A percentile compares a stretch with the other conserved stretches of the same genome.
Conservation (phyloP, 1,140 invertebrate genomes). For the Caenorhabditis remanei region DNA sequence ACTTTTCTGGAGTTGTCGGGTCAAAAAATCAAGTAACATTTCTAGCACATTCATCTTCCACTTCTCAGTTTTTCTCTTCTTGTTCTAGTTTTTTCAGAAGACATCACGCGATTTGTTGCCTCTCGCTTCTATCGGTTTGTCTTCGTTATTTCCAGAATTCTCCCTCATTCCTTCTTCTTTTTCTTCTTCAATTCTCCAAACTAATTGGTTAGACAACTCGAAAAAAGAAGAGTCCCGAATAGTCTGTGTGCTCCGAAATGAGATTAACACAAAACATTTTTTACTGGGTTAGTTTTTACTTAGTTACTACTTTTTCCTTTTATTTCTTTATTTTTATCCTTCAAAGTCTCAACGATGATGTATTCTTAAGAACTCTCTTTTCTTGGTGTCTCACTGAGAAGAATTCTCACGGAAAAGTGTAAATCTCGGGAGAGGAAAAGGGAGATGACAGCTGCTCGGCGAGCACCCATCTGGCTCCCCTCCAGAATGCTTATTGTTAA, state of each 20-base stretch:
- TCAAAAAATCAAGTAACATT: not conserved
- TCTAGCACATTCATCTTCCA: not conserved
- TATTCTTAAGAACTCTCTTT: not conserved
- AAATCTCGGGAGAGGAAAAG: conserved; percentile 29
- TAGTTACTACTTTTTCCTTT: not conserved
- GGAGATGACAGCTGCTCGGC: conserved; percentile 49
- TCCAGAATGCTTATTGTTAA: conserved; percentile 20
- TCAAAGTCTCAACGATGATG: conserved; percentile 23
- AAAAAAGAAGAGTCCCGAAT: not conserved
- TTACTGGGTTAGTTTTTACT: not conserved
- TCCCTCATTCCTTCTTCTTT: not conserved
- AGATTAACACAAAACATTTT: conserved; percentile 35
- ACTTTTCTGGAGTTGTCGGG: not conserved
- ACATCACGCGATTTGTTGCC: conserved; percentile 30
- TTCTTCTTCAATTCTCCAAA: conserved; percentile 25
- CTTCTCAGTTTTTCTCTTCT: not conserved
- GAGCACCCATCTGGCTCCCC: conserved; percentile 9
- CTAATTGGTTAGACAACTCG: conserved; percentile 17
- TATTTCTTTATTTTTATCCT: conserved; percentile 8
- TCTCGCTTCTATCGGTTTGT: not conserved
- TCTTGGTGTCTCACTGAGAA: not conserved
- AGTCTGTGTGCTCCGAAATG: conserved; percentile 45
- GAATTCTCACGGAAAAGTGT: conserved; percentile 49
- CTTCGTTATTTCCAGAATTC: conserved; percentile 6
- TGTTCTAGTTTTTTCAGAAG: conserved; percentile 15